A percentile compares a stretch with the other conserved stretches of the same genome.
Conservation (phyloP, 2,797 vertebrate genomes). For the Diplodus sargus region DNA sequence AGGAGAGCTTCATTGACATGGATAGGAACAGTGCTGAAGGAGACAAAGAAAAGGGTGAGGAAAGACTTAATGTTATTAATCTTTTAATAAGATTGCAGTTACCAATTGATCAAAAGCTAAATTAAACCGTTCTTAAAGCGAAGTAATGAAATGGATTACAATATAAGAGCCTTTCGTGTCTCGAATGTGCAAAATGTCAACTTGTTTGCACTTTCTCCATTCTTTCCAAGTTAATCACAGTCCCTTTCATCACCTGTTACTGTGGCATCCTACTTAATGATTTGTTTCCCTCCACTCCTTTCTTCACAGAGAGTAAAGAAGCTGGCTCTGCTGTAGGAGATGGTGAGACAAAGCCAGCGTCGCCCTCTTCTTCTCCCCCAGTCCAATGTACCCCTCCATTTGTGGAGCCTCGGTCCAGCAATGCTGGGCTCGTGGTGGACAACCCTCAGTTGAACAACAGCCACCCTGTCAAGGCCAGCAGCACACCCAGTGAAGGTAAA, state of each 20-base stretch:
- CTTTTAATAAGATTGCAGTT: not conserved
- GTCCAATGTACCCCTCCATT: slow-evolving; percentile 69
- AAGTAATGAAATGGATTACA: not conserved
- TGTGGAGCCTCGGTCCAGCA: slow-evolving; percentile 74
- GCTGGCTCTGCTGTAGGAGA: slow-evolving; percentile 62
- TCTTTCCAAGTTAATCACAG: not conserved
- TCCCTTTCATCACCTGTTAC: not conserved
- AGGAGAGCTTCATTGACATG: slow-evolving; percentile 61
- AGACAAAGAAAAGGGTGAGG: slow-evolving; percentile 80
- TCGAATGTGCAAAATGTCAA: not conserved
- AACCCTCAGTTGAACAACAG: slow-evolving; percentile 65
- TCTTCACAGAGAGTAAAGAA: slow-evolving; percentile 76
- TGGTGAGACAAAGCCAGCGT: slow-evolving; percentile 72
- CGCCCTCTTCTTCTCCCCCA: slow-evolving; percentile 74
- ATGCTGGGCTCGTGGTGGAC: slow-evolving; percentile 53
- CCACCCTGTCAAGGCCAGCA: slow-evolving; percentile 76
- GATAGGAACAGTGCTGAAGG: slow-evolving; percentile 74
- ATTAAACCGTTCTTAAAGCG: not conserved
- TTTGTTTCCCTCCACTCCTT: not conserved
- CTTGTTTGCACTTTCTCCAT: not conserved
- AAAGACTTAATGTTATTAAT: not conserved
- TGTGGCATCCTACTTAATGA: not conserved
- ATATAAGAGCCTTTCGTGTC: not conserved
- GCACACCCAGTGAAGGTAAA: slow-evolving; percentile 78
- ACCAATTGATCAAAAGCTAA: not conserved